phyloP scores from a whole-genome alignment of 1,140 invertebrate species.

The Diachasmimorpha longicaudata region DNA sequence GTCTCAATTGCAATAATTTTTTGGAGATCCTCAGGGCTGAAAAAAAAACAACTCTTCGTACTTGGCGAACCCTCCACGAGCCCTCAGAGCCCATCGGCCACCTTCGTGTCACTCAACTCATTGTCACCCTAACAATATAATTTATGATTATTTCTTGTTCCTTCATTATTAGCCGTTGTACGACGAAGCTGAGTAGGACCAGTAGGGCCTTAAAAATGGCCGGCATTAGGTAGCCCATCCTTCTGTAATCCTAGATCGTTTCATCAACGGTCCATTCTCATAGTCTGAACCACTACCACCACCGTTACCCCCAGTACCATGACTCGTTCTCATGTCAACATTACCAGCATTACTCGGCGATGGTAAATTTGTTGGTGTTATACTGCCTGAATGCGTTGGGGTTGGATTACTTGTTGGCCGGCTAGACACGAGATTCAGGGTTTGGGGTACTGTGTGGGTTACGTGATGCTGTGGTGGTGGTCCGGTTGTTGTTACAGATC shows the following conservation, averaged over 20 bases:
- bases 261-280: conserved; percentile 80
- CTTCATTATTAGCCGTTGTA: conserved; percentile 38
- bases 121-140: no score
- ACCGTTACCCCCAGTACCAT: conserved; percentile 53
- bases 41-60: neutral
- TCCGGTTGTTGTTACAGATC: conserved; percentile 55
- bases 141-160: neutral
- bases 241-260: conserved; percentile 81
- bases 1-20: neutral
- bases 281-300: conserved; percentile 70
- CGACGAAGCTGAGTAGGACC: conserved; percentile 34
- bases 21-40: neutral
- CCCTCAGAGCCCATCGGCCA: no score
- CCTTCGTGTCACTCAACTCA: no score
- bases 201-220: conserved; percentile 21
- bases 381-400: conserved; percentile 68
- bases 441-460: conserved; percentile 66
- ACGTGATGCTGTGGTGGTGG: conserved; percentile 61
- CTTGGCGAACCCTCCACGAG: neutral
- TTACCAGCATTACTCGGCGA: conserved; percentile 67
- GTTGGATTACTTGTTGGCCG: conserved; percentile 58
- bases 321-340: conserved; percentile 59
- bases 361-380: conserved; percentile 78
- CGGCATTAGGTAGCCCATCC: conserved; percentile 82
- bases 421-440: conserved; percentile 62